Base-by-base conservation (phyloP, 2,797 vertebrate species). In the Balearica regulorum region DNA sequence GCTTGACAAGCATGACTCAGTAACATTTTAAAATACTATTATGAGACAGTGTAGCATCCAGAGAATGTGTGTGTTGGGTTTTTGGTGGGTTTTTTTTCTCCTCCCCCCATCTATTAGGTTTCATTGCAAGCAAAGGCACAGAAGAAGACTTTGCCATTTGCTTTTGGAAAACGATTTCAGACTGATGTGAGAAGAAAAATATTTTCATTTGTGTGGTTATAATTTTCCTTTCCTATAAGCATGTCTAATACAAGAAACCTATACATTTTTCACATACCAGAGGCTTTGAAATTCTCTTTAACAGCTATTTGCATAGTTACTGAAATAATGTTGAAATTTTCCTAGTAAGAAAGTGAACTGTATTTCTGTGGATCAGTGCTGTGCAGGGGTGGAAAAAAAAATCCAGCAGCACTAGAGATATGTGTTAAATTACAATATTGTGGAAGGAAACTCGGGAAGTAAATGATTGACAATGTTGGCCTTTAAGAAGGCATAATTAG, bases 401-500 rank as follows among this genome's bases (percentile, higher is more conserved):
- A 54, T n/a, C 39, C 39, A 51, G 51, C 25, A 90, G 22, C 39
- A 21, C 39, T 44, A 81, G 57, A 48, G 65, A 14, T 46, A 35
- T 19, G 16, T 49, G 43, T 41, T 75, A 87, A 75, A 15, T 76
- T 89, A 64, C 55, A 87, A 26, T 66, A 53, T 49, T 2, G 0
- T 44, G 24, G 33, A 86, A 48, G 43, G 10, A 62, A 78, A 62
- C 29, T 55, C 31, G 17, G 54, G 55, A 83, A 91, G 22, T 29
- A 92, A 92, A 61, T 93, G 87, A 91, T 48, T 95, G 94, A 72
- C 84, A 94, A 33, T 37, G 16, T 13, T 93, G 71, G 73, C 93
- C 68, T 96, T 95, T 95, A 76, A 83, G 76, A 68, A 86, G 20
- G 22, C 17, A 57, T 82, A 93, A 90, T 88, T 88, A 83, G 83